Evolutionary conservation across 53 echinoderm and acorn worm genomes (phyloP).

Genomic region (Paracentrotus lividus): DNA sequence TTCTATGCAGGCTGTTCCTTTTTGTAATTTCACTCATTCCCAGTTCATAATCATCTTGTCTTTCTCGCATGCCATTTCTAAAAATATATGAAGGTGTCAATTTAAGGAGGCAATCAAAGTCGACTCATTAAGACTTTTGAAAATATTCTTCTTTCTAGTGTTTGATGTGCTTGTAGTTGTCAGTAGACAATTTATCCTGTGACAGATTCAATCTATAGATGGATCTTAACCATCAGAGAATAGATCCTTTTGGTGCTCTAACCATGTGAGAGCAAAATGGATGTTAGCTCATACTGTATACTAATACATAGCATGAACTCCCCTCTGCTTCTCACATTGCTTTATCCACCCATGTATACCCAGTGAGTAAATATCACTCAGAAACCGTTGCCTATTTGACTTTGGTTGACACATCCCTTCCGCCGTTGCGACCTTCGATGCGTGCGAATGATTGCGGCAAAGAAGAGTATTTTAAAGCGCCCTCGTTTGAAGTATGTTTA

Average conservation of each 20-base stretch:
- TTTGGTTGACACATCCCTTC: slow-evolving; percentile 37
- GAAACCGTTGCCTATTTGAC: not conserved
- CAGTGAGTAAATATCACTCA: not conserved
- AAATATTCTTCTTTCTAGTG: not conserved
- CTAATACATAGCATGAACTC: no score
- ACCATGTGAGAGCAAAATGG: no score
- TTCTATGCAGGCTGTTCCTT: no score
- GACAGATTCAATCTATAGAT: not conserved
- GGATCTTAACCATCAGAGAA: not conserved
- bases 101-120: no score
- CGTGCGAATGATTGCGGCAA: slow-evolving; percentile 16
- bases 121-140: no score
- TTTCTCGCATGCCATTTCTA: no score
- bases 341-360: no score
- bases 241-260: slow-evolving; percentile 13
- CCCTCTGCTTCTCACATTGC: no score
- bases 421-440: slow-evolving; percentile 22
- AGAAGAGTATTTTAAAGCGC: slow-evolving; percentile 36
- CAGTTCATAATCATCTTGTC: no score
- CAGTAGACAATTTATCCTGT: not conserved
- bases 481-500: slow-evolving; percentile 24
- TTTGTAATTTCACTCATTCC: no score
- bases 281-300: no score
- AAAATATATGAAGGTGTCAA: no score
- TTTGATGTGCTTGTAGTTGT: not conserved